phyloP scores from a whole-genome alignment of 1,140 invertebrate species.

The Zaprionus ghesquierei region DNA sequence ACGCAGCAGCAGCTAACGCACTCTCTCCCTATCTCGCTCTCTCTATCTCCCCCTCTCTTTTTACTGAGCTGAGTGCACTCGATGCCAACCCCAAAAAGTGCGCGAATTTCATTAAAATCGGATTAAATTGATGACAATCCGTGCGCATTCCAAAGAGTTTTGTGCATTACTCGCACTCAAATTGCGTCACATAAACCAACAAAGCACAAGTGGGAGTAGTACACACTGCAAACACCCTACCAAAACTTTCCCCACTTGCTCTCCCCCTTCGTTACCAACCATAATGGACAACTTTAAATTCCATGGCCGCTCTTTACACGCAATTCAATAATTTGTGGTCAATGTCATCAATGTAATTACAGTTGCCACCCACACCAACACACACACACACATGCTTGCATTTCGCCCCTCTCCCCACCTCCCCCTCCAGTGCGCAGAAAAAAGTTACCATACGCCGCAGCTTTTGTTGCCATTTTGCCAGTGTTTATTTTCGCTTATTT shows the following conservation, averaged over 20 bases:
- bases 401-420: not conserved
- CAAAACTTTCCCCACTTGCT: no score
- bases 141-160: not conserved
- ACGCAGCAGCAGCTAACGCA: not conserved
- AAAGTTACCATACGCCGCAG: not conserved
- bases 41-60: not conserved
- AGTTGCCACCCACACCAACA: not conserved
- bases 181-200: not conserved
- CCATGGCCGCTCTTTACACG: conserved; percentile 23
- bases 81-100: not conserved
- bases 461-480: conserved; percentile 29
- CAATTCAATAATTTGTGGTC: conserved; percentile 59
- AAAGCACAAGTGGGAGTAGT: not conserved
- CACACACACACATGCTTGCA: not conserved
- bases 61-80: not conserved
- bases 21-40: not conserved
- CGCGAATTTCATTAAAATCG: conserved; percentile 15
- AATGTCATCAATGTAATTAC: conserved; percentile 49
- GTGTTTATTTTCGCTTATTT: conserved; percentile 36
- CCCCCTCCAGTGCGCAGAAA: not conserved
- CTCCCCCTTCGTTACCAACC: not conserved
- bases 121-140: conserved; percentile 9
- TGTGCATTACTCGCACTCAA: not conserved
- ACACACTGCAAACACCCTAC: not conserved
- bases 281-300: conserved; percentile 40